Evolutionary conservation across 2,113 vertebrate species (phyloP), one percentile per base, ranked within the genome.

Genomic region (Ptychochromis oligacanthus): DNA sequence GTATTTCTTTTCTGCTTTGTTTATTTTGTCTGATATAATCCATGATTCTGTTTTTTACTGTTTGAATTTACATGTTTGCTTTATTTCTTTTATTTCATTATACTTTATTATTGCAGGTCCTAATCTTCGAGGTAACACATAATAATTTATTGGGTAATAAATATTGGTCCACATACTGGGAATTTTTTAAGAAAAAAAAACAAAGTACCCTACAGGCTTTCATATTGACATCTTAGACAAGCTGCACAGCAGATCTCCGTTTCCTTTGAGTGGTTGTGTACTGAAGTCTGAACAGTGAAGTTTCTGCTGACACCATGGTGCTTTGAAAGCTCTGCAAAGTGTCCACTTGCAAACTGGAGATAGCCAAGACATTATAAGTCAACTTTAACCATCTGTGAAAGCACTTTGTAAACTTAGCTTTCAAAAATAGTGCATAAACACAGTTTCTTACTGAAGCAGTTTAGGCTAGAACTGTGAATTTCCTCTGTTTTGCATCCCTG

Each of bases 141-240:
- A 20, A 13, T 70, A 12, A 31, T 31, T 31, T 26, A 52, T 0
- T 0, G 17, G 65, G 20, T 72, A 52, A 72, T 72, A 28, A 72
- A 31, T 72, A 17, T 26, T 1, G 11, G 31, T 72, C 64, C 11
- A 52, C 11, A 72, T 31, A 31, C 43, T 52, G 65, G 65, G 9
- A 26, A 13, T 49, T 57, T 38, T 54, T 79, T 46, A 75, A 14
- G 36, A n/a, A 75, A 9, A 36, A 62, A 79, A 72, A 72, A n/a
- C n/a, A n/a, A n/a, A 72, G 52, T 17, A 28, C 14, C 72, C 56
- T 10, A 17, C 17, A 57, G 67, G 26, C 46, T 72, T 72, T 72
- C 67, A 72, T n/a, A 72, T 49, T 72, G 67, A 54, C 67, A 72
- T 54, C 67, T 72, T 54, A 72, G 46, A 54, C 46, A 34, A 72